Conservation (phyloP, 2,888 invertebrate genomes). For the Cremastinae sp. region DNA sequence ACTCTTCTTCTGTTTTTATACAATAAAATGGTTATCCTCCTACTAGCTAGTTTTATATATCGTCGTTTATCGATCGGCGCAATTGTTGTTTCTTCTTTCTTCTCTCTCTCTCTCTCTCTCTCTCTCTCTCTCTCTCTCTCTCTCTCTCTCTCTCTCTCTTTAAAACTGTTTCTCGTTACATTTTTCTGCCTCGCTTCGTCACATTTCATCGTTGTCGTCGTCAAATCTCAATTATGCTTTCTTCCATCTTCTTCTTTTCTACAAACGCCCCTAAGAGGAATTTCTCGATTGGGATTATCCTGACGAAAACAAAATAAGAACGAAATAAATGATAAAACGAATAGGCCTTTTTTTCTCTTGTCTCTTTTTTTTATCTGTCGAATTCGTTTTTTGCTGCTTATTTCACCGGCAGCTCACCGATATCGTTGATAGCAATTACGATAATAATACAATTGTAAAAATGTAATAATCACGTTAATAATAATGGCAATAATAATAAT, state of each 20-base stretch:
- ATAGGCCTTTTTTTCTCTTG: neutral
- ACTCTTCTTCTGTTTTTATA: slow-evolving; percentile 69
- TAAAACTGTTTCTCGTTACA: neutral
- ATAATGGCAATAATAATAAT: slow-evolving; percentile 69
- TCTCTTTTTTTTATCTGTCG: neutral
- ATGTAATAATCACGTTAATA: slow-evolving; percentile 68
- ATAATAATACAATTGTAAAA: slow-evolving; percentile 71
- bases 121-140: slow-evolving; percentile 11
- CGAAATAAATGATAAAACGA: no score
- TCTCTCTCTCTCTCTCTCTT: slow-evolving; percentile 3
- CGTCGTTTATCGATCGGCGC: slow-evolving; percentile 61
- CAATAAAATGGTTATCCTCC: slow-evolving; percentile 76
- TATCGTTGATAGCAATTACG: slow-evolving; percentile 65
- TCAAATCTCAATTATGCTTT: slow-evolving; percentile 8
- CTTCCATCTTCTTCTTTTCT: no score
- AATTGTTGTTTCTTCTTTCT: slow-evolving; percentile 47
- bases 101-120: slow-evolving; percentile 46
- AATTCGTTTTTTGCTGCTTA: slow-evolving; percentile 34
- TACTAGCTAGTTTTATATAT: slow-evolving; percentile 63
- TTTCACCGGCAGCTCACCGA: slow-evolving; percentile 59
- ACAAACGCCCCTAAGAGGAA: slow-evolving; percentile 17
- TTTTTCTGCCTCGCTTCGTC: neutral
- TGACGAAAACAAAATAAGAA: no score
- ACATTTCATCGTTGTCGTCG: slow-evolving; percentile 5
- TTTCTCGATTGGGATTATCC: neutral